Evolutionary conservation across 1,140 invertebrate species (phyloP).

Genomic region (Trissolcus basalis): DNA sequence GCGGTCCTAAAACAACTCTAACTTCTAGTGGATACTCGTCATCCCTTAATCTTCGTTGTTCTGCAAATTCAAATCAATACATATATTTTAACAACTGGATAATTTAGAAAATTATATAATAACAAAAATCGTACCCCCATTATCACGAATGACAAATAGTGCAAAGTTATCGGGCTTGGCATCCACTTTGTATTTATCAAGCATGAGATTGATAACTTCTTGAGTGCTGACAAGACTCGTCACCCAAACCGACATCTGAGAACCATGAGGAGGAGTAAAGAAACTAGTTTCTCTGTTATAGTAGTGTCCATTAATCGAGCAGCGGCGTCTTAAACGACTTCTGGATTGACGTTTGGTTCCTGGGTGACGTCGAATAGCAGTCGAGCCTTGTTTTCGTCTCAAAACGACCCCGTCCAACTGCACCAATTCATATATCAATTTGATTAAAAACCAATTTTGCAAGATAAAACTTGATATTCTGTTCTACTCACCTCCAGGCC

Average conservation of each 20-base stretch:
- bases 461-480: not conserved
- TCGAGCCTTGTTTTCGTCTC: constrained; percentile 78
- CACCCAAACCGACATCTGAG: constrained; percentile 90
- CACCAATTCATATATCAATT: too few relatives aligned
- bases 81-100: too few relatives aligned
- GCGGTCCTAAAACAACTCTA: constrained; percentile 86
- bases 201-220: constrained; percentile 89
- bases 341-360: constrained; percentile 81
- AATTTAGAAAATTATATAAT: too few relatives aligned
- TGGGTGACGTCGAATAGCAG: constrained; percentile 83
- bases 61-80: constrained; percentile 73
- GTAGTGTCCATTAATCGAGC: constrained; percentile 92
- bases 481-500: constrained; percentile 68
- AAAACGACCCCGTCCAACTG: constrained; percentile 72
- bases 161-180: constrained; percentile 87
- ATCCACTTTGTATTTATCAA: constrained; percentile 93
- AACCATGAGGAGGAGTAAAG: constrained; percentile 89
- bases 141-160: constrained; percentile 87
- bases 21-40: constrained; percentile 88
- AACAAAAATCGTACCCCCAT: constrained; percentile 81
- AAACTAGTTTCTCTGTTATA: constrained; percentile 92
- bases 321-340: constrained; percentile 83
- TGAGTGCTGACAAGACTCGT: constrained; percentile 87
- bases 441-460: too few relatives aligned
- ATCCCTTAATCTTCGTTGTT: constrained; percentile 84